These are phyloP conservation scores for Pheosia gnoma DNA, from an alignment of 2,888 invertebrate genomes.

Conservation along the genomic window DNA sequence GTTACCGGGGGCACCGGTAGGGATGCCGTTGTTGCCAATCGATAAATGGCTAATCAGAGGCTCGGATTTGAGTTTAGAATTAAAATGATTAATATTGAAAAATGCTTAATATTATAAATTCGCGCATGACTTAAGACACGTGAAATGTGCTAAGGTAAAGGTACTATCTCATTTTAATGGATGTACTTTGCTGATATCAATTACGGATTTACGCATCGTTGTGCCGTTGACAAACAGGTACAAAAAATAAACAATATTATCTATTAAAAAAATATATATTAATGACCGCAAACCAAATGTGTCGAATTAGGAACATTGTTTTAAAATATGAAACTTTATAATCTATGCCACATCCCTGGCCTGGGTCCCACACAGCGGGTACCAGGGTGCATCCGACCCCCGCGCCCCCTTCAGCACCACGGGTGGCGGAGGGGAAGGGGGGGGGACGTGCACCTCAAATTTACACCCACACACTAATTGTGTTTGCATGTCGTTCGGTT, in stretches of 20 bases:
- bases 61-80: not conserved
- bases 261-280: no score
- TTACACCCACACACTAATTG: slow-evolving; percentile 76
- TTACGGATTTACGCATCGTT: no score
- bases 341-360: slow-evolving; percentile 27
- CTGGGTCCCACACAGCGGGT: slow-evolving; percentile 40
- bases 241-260: no score
- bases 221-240: no score
- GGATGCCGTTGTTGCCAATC: slow-evolving; percentile 46
- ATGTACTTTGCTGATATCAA: no score
- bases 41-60: slow-evolving; percentile 26
- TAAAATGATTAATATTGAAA: no score
- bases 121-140: no score
- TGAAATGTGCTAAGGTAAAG: no score
- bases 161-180: no score
- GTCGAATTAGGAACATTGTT: no score
- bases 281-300: no score
- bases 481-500: slow-evolving; percentile 70
- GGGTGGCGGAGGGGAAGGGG: slow-evolving; percentile 38
- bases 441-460: slow-evolving; percentile 57
- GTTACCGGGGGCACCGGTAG: slow-evolving; percentile 70
- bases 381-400: slow-evolving; percentile 66
- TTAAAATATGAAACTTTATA: not conserved
- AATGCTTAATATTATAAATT: no score
- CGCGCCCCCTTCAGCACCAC: slow-evolving; percentile 28